These are phyloP conservation scores for Lindbergichthys nudifrons DNA, from an alignment of 2,797 vertebrate genomes.

Conservation along the genomic window DNA sequence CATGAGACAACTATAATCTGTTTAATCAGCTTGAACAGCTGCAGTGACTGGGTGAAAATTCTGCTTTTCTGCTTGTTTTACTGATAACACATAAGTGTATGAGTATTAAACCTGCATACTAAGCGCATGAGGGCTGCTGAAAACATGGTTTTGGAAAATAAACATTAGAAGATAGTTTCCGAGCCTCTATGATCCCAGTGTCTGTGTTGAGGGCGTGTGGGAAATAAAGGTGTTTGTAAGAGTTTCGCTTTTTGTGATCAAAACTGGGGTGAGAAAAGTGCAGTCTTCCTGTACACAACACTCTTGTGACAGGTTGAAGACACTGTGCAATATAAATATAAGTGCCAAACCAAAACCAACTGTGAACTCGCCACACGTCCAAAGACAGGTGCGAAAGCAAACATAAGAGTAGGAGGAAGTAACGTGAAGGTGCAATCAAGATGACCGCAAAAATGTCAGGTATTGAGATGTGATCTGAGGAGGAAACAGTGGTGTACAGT, in stretches of 20 bases:
- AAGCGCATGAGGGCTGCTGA: slow-evolving; percentile 7
- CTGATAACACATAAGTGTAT: slow-evolving; percentile 38
- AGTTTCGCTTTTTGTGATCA: too few relatives aligned
- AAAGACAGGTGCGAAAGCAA: slow-evolving; percentile 56
- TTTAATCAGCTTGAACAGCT: slow-evolving; percentile 70
- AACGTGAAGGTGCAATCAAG: slow-evolving; percentile 28
- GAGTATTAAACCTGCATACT: slow-evolving; percentile 39
- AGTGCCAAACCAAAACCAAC: slow-evolving; percentile 38
- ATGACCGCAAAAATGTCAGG: slow-evolving; percentile 22
- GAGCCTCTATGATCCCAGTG: slow-evolving; percentile 8
- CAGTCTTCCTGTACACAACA: slow-evolving; percentile 4
- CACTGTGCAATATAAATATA: slow-evolving; percentile 33
- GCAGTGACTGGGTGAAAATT: slow-evolving; percentile 42
- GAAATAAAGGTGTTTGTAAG: not conserved
- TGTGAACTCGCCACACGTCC: slow-evolving; percentile 44
- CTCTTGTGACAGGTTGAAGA: slow-evolving; percentile 28
- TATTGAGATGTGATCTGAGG: slow-evolving; percentile 21
- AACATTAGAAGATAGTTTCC: slow-evolving; percentile 33
- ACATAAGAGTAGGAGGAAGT: slow-evolving; percentile 52
- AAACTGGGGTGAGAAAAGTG: too few relatives aligned
- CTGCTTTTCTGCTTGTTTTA: slow-evolving; percentile 28
- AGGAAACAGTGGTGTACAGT: slow-evolving; percentile 28
- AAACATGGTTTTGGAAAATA: slow-evolving; percentile 36
- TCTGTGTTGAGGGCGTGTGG: slow-evolving; percentile 23
- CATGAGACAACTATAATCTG: slow-evolving; percentile 63